phyloP scores from a whole-genome alignment of 30 jellyfish, hydroid and myxozoan genomes.

The Rhopilema esculentum region DNA sequence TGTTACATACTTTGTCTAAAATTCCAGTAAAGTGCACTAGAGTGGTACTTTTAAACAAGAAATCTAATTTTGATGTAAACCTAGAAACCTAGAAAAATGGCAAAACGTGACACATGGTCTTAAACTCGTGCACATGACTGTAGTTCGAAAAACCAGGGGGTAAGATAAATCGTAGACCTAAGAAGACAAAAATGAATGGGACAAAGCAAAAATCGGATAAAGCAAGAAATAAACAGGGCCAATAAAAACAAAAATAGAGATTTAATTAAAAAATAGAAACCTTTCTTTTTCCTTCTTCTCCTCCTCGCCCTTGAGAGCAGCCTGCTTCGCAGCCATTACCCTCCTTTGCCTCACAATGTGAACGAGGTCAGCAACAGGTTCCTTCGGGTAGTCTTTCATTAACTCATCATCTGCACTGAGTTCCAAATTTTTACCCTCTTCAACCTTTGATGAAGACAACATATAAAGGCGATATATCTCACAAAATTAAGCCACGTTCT shows the following conservation, averaged over 20 bases:
- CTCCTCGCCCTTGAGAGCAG: constrained; percentile 70
- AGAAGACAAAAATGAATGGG: too few species aligned
- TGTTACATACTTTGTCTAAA: too few species aligned
- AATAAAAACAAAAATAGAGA: background rate
- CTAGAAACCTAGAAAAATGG: too few species aligned
- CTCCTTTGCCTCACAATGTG: constrained; percentile 78
- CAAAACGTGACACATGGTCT: too few species aligned
- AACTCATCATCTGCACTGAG: constrained; percentile 25
- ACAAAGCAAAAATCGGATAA: background rate
- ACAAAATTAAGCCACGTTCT: too few species aligned
- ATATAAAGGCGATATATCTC: too few species aligned
- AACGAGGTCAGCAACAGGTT: constrained; percentile 70
- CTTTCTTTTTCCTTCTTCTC: constrained; percentile 79
- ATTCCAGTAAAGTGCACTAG: too few species aligned
- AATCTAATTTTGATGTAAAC: too few species aligned
- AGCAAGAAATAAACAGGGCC: background rate
- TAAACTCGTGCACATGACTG: too few species aligned
- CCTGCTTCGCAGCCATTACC: constrained; percentile 73
- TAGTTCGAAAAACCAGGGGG: too few species aligned
- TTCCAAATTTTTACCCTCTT: background rate
- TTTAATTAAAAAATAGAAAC: constrained; percentile 17
- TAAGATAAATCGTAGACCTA: too few species aligned
- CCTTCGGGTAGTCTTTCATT: constrained; percentile 66
- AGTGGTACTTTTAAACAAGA: too few species aligned
- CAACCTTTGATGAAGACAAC: background rate